Evolutionary conservation across 2,888 invertebrate species (phyloP).

Genomic region (Tethea ocularis): DNA sequence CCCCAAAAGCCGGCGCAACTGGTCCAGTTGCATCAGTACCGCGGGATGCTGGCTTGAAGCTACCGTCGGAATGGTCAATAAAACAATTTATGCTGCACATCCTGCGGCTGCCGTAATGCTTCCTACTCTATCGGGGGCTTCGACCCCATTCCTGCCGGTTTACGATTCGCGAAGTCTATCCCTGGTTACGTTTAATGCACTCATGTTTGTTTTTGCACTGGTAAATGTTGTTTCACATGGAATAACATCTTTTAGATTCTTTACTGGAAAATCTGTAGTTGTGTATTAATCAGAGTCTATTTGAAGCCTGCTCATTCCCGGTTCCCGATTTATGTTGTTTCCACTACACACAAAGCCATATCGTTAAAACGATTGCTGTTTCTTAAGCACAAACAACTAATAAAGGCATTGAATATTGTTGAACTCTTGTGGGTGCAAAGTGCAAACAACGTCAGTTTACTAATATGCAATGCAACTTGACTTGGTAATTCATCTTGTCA

Average conservation of each 20-base stretch:
- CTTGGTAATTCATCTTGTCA: conserved; percentile 1
- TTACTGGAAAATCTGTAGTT: background rate
- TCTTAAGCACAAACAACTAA: background rate
- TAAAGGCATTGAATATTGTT: background rate
- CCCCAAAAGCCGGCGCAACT: conserved; percentile 2
- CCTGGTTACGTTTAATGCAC: background rate
- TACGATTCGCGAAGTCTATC: conserved; percentile 16
- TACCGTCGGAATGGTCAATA: conserved; percentile 27
- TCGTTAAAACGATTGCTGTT: background rate
- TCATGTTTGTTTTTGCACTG: background rate
- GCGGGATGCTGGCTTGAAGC: conserved; percentile 15
- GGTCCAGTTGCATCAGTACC: conserved; percentile 21
- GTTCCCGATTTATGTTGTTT: too few relatives aligned
- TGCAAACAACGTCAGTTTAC: background rate
- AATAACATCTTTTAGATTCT: background rate
- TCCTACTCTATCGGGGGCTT: conserved; percentile 8
- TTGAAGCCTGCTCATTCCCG: background rate
- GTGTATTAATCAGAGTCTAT: too few relatives aligned
- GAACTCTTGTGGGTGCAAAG: background rate
- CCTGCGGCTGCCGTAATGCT: conserved; percentile 10
- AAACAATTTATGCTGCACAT: conserved; percentile 27
- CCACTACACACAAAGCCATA: too few relatives aligned
- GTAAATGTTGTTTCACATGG: background rate
- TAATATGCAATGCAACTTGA: background rate
- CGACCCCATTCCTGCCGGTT: conserved; percentile 20